These are phyloP conservation scores for Plemyria rubiginata DNA, from an alignment of 2,888 invertebrate species.

Conservation along the genomic window DNA sequence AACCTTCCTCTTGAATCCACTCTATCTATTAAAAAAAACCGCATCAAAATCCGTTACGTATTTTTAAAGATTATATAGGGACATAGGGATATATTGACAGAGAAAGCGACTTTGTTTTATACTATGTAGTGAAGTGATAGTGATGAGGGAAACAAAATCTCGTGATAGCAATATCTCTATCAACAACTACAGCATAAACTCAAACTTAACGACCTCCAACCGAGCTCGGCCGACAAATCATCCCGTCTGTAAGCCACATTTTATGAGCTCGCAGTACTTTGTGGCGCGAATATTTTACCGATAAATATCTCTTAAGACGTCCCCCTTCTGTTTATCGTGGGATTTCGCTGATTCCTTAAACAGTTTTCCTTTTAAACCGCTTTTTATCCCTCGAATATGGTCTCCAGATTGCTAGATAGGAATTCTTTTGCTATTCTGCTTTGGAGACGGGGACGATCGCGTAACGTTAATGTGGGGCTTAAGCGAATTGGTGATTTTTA, in stretches of 20 bases:
- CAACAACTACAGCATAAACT: constrained; percentile 21
- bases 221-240: constrained; percentile 20
- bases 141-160: background rate
- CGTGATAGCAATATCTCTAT: background rate
- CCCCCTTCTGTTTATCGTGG: constrained; percentile 77
- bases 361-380: constrained; percentile 72
- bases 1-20: too few relatives aligned
- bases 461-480: constrained; percentile 37
- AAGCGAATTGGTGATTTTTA: constrained; percentile 44
- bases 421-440: constrained; percentile 40
- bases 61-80: too few relatives aligned
- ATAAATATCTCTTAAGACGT: constrained; percentile 78
- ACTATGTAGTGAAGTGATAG: too few relatives aligned
- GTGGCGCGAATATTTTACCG: constrained; percentile 73
- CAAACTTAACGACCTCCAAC: constrained; percentile 33
- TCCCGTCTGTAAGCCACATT: constrained; percentile 46
- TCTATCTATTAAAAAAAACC: too few relatives aligned
- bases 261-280: constrained; percentile 70
- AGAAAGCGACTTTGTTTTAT: too few relatives aligned
- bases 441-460: constrained; percentile 40
- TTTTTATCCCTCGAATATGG: constrained; percentile 59
- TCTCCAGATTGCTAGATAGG: constrained; percentile 50
- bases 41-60: too few relatives aligned
- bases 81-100: too few relatives aligned
- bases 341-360: constrained; percentile 78